Base-by-base conservation (phyloP, 2,797 vertebrate genomes). In the Danio aesculapii region DNA sequence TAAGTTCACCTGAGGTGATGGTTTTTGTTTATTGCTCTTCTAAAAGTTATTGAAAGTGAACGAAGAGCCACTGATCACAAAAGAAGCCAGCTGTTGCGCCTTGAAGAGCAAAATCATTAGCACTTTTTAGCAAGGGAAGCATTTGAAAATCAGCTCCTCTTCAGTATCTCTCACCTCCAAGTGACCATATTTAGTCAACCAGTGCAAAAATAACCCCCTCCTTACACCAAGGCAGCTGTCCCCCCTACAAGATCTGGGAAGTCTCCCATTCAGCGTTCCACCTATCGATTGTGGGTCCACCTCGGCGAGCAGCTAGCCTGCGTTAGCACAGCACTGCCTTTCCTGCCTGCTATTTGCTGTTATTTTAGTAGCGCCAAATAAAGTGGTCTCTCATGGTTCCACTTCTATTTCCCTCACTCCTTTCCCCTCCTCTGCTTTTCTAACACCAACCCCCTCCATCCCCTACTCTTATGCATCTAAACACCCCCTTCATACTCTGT, bases 141-240 rank as follows among this genome's bases (percentile, higher is more conserved):
- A 96, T 97, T 94, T 92, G 93, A 96, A 96, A 96, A 96, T 95
- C 88, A 93, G 93, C 93, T 95, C 95, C 93, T 94, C 95, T 93
- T 94, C 93, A 95, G 95, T 96, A 93, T 96, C 93, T 90, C 93
- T 95, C 95, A 96, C 96, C 97, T 98, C 96, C 96, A 95, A 98
- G 69, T 88, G 96, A 98, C 98, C 98, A 99, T 99, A 99, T 99
- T 99, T 99, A 98, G 97, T 98, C 96, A 99, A 96, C 96, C 95
- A 95, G 96, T 94, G 97, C 96, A 97, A 98, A 98, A 97, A 98
- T 97, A 97, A 95, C 96, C 95, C 89, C 80, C 64, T 88, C 87
- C 84, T 89, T 86, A 83, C 77, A 47, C 41, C 79, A 75, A 72
- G 50, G 72, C 84, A 83, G 77, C 57, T 77, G 57, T 63, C 64